Conservation (phyloP, 2,888 invertebrate species). For the Eupithecia subfuscata region DNA sequence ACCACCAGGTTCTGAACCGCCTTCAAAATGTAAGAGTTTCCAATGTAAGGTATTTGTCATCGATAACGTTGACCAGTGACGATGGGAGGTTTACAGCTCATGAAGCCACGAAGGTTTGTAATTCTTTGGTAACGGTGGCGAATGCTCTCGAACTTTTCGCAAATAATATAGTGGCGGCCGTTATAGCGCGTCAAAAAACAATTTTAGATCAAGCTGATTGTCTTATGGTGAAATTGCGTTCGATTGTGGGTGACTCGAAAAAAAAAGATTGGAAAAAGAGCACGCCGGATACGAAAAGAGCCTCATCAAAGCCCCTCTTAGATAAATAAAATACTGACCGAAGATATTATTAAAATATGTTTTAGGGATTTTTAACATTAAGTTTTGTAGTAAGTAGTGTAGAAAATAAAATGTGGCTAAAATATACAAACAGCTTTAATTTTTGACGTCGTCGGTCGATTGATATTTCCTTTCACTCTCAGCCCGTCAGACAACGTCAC, state of each 20-base stretch:
- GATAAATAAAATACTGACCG: constrained; percentile 15
- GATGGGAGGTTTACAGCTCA: constrained; percentile 63
- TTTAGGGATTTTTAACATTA: neutral
- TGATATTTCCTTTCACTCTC: neutral
- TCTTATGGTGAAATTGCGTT: constrained; percentile 54
- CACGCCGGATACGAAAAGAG: neutral
- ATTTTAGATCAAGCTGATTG: constrained; percentile 61
- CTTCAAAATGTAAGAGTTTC: constrained; percentile 70
- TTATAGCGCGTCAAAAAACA: constrained; percentile 58
- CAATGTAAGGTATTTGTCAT: constrained; percentile 64
- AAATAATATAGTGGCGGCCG: constrained; percentile 51
- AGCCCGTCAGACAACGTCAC: neutral
- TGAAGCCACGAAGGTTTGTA: constrained; percentile 61
- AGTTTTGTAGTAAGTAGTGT: neutral
- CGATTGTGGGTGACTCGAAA: constrained; percentile 46
- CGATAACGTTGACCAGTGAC: constrained; percentile 63
- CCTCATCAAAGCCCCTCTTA: constrained; percentile 5
- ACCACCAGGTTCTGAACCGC: constrained; percentile 54
- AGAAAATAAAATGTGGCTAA: neutral
- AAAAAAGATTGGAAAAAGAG: neutral
- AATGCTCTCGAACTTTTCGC: constrained; percentile 65
- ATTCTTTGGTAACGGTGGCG: constrained; percentile 55
- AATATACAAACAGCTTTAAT: neutral
- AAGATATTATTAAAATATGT: neutral
- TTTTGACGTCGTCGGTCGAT: neutral